A percentile compares a stretch with the other conserved stretches of the same genome.
Evolutionary conservation across 2,113 vertebrate genomes (phyloP).

Genomic region (Ictalurus furcatus): DNA sequence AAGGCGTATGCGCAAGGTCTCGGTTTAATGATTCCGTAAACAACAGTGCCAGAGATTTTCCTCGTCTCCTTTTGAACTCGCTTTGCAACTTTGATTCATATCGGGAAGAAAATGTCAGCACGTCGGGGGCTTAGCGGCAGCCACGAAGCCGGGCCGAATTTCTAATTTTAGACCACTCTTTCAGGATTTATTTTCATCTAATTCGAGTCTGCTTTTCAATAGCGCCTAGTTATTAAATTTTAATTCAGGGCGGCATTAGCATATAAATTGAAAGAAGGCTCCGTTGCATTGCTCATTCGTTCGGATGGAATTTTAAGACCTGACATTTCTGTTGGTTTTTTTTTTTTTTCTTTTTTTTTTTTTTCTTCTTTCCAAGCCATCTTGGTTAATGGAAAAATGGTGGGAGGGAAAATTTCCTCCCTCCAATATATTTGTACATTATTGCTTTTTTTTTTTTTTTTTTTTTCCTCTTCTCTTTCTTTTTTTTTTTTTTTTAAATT

Average conservation of each 20-base stretch:
- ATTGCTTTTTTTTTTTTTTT: constrained; percentile 63
- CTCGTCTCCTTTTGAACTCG: constrained; percentile 69
- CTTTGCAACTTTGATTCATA: constrained; percentile 90
- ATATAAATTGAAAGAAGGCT: constrained; percentile 99
- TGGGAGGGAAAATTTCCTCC: constrained; percentile 42
- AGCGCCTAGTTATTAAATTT: constrained; percentile 99
- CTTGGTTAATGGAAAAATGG: constrained; percentile 53
- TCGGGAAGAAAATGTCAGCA: constrained; percentile 91
- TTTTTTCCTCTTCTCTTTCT: constrained; percentile 34
- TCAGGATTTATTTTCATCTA: constrained; percentile 99
- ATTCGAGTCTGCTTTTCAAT: constrained; percentile 99
- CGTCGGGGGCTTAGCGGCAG: constrained; percentile 93
- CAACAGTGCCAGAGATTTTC: constrained; percentile 85
- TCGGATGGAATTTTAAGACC: constrained; percentile 76
- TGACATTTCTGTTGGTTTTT: constrained; percentile 64
- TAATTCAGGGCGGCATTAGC: constrained; percentile 98
- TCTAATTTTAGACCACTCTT: constrained; percentile 99
- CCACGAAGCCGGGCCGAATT: constrained; percentile 94
- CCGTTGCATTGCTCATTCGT: constrained; percentile 76
- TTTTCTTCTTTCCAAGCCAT: constrained; percentile 48
- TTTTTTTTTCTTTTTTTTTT: constrained; percentile 54
- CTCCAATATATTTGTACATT: constrained; percentile 70
- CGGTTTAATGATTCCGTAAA: constrained; percentile 96
- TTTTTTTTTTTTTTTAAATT: constrained; percentile 58
- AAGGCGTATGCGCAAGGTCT: constrained; percentile 58